These are phyloP conservation scores for Lophius piscatorius DNA, from an alignment of 2,113 vertebrate genomes.

Conservation along the genomic window DNA sequence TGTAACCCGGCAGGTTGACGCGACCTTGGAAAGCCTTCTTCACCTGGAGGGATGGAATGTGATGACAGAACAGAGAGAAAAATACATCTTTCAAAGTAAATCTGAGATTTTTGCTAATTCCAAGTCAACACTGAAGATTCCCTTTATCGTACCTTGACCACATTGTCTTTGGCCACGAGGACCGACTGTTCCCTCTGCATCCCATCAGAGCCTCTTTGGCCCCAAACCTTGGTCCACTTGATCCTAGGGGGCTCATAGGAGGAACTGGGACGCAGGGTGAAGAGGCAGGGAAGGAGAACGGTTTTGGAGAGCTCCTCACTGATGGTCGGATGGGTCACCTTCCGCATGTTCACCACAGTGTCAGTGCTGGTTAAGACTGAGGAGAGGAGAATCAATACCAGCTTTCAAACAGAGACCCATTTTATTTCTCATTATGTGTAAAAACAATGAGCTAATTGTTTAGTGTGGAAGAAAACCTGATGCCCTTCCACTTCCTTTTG, in stretches of 20 bases:
- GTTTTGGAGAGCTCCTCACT: conserved; percentile 87
- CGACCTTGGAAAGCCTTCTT: conserved; percentile 91
- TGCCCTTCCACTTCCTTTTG: conserved; percentile 20
- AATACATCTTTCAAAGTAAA: not conserved
- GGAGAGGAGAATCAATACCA: conserved; percentile 18
- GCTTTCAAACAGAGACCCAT: conserved; percentile 5
- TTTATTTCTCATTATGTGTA: conserved; percentile 25
- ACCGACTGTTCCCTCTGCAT: conserved; percentile 86
- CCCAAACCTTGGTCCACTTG: conserved; percentile 96
- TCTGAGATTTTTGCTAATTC: not conserved
- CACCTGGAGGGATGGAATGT: conserved; percentile 61
- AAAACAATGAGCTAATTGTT: conserved; percentile 35
- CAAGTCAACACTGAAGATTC: not conserved
- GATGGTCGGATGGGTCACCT: conserved; percentile 82
- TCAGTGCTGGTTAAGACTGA: conserved; percentile 79
- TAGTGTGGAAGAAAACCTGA: conserved; percentile 10
- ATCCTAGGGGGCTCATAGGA: conserved; percentile 85
- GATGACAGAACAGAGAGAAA: not conserved
- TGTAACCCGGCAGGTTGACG: conserved; percentile 85
- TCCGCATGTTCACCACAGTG: conserved; percentile 87
- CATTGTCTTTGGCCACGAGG: conserved; percentile 93
- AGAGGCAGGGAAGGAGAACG: conserved; percentile 89
- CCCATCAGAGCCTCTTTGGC: conserved; percentile 80
- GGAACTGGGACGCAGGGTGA: conserved; percentile 79
- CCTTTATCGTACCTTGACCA: conserved; percentile 80